phyloP scores from a whole-genome alignment of 2,797 vertebrate species.

The Rhadinocentrus ornatus region DNA sequence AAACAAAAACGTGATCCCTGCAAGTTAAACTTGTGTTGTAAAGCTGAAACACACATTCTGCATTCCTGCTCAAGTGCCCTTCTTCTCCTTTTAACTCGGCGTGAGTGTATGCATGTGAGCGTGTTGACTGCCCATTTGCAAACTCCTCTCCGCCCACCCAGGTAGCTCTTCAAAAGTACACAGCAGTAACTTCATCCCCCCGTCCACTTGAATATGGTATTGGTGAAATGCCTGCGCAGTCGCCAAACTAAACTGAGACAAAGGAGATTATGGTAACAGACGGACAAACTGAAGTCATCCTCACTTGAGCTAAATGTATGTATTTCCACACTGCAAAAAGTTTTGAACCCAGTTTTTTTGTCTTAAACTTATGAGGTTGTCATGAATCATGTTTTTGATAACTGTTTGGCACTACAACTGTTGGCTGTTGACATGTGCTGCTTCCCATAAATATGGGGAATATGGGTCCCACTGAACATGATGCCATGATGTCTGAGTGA shows the following conservation, averaged over 20 bases:
- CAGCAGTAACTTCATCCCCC: slow-evolving; percentile 70
- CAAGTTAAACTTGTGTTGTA: slow-evolving; percentile 13
- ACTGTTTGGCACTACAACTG: not conserved
- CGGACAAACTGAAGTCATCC: not conserved
- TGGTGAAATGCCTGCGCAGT: slow-evolving; percentile 42
- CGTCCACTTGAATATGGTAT: slow-evolving; percentile 56
- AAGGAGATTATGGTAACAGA: slow-evolving; percentile 13
- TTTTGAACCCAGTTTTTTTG: not conserved
- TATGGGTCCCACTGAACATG: not conserved
- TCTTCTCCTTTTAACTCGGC: slow-evolving; percentile 30
- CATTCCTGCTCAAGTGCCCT: slow-evolving; percentile 33
- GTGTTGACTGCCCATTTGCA: slow-evolving; percentile 54
- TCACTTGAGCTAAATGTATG: not conserved
- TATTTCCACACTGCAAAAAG: not conserved
- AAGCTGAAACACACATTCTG: slow-evolving; percentile 38
- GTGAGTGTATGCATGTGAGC: slow-evolving; percentile 30
- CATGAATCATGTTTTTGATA: not conserved
- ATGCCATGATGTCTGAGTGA: not conserved
- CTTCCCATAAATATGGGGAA: not conserved
- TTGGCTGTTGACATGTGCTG: not conserved
- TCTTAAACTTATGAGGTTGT: not conserved
- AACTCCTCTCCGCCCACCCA: slow-evolving; percentile 72
- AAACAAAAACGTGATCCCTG: slow-evolving; percentile 17
- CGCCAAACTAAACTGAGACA: slow-evolving; percentile 20
- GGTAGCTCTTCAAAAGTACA: slow-evolving; percentile 63